phyloP scores from a whole-genome alignment of 35 echinoderm and acorn worm species.

The Heliocidaris erythrogramma region DNA sequence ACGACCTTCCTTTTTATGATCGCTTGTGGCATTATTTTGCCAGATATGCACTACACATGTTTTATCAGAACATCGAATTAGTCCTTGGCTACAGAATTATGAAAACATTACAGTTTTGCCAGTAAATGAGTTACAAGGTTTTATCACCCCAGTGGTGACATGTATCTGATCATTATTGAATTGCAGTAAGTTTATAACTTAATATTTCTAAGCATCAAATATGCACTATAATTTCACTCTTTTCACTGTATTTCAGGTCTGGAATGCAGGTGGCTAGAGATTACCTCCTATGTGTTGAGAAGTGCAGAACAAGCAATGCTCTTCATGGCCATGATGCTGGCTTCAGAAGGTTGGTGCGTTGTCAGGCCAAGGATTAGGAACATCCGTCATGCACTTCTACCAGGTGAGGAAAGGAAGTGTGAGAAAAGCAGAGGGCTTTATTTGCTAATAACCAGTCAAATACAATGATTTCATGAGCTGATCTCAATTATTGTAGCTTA shows the following conservation, averaged over 20 bases:
- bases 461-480: background rate
- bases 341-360: conserved; percentile 98
- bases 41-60: too few species aligned
- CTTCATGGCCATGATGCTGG: conserved; percentile 96
- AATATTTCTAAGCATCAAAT: too few species aligned
- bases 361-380: conserved; percentile 83
- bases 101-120: too few species aligned
- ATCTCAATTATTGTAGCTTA: background rate
- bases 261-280: conserved; percentile 45
- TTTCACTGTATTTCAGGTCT: background rate
- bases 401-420: conserved; percentile 59
- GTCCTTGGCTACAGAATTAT: too few species aligned
- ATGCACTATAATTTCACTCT: too few species aligned
- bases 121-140: too few species aligned
- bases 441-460: background rate
- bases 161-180: too few species aligned
- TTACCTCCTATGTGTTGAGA: conserved; percentile 40
- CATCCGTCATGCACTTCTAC: conserved; percentile 75
- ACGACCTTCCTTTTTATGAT: too few species aligned
- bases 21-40: too few species aligned
- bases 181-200: too few species aligned
- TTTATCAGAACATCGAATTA: too few species aligned
- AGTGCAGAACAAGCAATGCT: conserved; percentile 85
- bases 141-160: too few species aligned
- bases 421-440: background rate